Conservation (phyloP, 2,888 invertebrate species). For the Rhopalosiphum nymphaeae region DNA sequence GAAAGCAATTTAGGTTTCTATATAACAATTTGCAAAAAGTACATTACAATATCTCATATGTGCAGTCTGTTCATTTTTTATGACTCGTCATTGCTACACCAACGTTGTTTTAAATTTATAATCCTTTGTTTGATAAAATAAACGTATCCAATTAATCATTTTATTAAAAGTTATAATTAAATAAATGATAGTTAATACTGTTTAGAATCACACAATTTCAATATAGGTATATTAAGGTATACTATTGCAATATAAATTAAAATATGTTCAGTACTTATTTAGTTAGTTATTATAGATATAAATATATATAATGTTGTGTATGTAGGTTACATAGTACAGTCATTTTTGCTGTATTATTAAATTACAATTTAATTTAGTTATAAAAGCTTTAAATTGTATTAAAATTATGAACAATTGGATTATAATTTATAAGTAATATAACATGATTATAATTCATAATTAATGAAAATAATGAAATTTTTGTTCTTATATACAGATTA, state of each 20-base stretch:
- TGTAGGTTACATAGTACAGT: neutral
- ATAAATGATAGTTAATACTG: neutral
- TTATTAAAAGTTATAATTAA: neutral
- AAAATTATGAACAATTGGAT: neutral
- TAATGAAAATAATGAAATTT: neutral
- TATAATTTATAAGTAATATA: neutral
- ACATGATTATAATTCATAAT: neutral
- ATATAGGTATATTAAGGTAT: neutral
- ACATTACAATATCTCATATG: neutral
- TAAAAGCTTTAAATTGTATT: neutral
- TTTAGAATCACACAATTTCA: neutral
- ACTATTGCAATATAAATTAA: neutral
- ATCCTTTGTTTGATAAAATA: neutral
- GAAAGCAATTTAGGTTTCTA: neutral
- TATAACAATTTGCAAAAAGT: neutral
- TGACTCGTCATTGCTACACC: neutral
- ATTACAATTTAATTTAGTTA: neutral
- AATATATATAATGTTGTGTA: neutral
- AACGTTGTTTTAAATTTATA: neutral
- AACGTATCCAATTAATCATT: neutral
- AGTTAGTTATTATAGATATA: neutral
- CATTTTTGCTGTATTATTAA: neutral
- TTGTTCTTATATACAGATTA: neutral
- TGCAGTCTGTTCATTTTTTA: neutral
- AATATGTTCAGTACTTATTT: neutral